These are phyloP conservation scores for Peromyscus californicus DNA, from an alignment of 2,113 vertebrate genomes.

Conservation along the genomic window DNA sequence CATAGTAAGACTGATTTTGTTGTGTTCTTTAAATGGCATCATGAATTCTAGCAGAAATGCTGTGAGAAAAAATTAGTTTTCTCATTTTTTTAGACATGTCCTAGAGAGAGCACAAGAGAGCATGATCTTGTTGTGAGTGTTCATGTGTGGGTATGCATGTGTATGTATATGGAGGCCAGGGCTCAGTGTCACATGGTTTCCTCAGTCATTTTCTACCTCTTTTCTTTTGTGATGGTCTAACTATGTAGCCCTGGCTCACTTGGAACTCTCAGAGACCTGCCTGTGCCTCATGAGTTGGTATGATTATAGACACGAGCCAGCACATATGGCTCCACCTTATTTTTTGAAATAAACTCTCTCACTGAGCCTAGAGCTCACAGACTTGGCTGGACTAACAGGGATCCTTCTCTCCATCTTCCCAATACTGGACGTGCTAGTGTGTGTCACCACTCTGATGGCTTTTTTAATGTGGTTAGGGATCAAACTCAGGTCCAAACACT, in stretches of 20 bases:
- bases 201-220: neutral
- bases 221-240: neutral
- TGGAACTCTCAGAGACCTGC: neutral
- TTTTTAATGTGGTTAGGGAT: neutral
- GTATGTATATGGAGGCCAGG: too few species aligned
- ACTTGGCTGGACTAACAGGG: neutral
- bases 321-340: neutral
- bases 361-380: neutral
- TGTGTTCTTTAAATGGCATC: neutral
- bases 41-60: neutral
- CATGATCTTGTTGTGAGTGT: neutral
- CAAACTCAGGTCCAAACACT: neutral
- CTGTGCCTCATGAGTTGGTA: neutral
- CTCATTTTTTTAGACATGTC: constrained; percentile 38
- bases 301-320: neutral
- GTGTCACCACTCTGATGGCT: neutral
- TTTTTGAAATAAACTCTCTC: neutral
- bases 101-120: neutral
- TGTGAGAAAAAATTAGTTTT: neutral
- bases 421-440: neutral
- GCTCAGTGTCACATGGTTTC: neutral
- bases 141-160: neutral
- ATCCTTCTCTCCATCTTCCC: too few species aligned
- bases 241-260: neutral
- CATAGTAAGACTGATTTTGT: neutral